Base-by-base conservation (phyloP, 2,888 invertebrate species). In the Tineola bisselliella region DNA sequence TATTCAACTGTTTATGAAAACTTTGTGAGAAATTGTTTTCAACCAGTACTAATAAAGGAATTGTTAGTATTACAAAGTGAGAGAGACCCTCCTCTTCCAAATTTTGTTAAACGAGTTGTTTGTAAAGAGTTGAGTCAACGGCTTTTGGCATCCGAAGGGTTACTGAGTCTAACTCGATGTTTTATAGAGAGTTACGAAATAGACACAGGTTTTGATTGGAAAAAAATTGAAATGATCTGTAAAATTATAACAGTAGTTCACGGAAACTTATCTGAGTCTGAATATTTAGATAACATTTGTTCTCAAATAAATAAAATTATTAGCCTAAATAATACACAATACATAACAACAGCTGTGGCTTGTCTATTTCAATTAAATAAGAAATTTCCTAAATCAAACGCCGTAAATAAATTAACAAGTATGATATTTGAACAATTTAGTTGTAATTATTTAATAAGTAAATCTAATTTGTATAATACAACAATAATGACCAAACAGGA, bases 41-140 rank as follows among this genome's bases (percentile, higher is more conserved):
- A 89, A 68, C 88, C 90, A 19, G 74, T 88, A 58, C 79, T 92
- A 33, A 90, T 93, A 70, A 90, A 90, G 69, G 92, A 93, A 73
- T 80, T 93, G n/a, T 86, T 94, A 77, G 80, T 91, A 52, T 79
- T 94, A 38, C 89, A 90, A 68, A 88, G 88, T 72, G 74, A 79
- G 12, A 75, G 71, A 61, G 79, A 86, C 38, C 83, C 89, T n/a
- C 60, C 68, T 12, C 79, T 88, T 19, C 92, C 92, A 2, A 70
- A 69, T 11, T 93, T 93, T 91, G 87, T 92, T 48, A 89, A 89
- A 69, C 88, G 81, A 72, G 81, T 87, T 11, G 89, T 92, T 65
- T 84, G 89, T 30, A 88, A 84, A 63, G 89, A 90, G 68, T 75
- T 94, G 66, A 90, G 91, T 38, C 73, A 79, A 60, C 86, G 89